phyloP scores from a whole-genome alignment of 2,797 vertebrate species.

The Microctenopoma stevenorrisi region DNA sequence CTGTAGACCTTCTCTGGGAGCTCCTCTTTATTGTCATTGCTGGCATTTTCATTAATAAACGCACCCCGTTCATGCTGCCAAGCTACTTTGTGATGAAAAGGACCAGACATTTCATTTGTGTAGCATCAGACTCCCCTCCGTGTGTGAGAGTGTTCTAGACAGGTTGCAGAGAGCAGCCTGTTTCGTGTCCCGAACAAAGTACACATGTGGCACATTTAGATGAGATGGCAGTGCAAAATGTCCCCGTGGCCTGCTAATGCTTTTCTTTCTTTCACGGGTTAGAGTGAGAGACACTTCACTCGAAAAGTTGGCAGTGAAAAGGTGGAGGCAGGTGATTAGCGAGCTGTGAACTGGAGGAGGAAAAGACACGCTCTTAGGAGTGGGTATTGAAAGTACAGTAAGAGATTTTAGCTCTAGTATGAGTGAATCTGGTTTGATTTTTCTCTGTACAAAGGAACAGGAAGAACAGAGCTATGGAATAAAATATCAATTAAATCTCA shows the following conservation, averaged over 20 bases:
- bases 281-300: constrained; percentile 38
- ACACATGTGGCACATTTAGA: constrained; percentile 38
- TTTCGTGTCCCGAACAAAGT: constrained; percentile 46
- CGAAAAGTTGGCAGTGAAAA: constrained; percentile 37
- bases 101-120: constrained; percentile 21
- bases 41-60: not conserved
- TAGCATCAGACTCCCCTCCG: constrained; percentile 1
- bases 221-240: constrained; percentile 55
- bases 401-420: constrained; percentile 13
- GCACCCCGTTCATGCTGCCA: not conserved
- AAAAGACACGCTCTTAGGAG: constrained; percentile 7
- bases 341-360: constrained; percentile 40
- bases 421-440: constrained; percentile 14
- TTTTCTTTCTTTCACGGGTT: constrained; percentile 33
- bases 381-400: constrained; percentile 5
- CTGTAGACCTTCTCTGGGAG: not conserved
- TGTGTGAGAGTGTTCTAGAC: constrained; percentile 5
- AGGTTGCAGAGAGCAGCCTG: constrained; percentile 35
- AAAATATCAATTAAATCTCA: not conserved
- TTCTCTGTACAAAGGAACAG: constrained; percentile 7
- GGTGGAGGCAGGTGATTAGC: constrained; percentile 25
- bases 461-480: constrained; percentile 9
- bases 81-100: constrained; percentile 2
- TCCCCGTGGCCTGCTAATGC: constrained; percentile 53
- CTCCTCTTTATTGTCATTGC: too few species aligned